These are phyloP conservation scores for Enteromius anoplus DNA, from an alignment of 2,797 vertebrate species.

Conservation along the genomic window DNA sequence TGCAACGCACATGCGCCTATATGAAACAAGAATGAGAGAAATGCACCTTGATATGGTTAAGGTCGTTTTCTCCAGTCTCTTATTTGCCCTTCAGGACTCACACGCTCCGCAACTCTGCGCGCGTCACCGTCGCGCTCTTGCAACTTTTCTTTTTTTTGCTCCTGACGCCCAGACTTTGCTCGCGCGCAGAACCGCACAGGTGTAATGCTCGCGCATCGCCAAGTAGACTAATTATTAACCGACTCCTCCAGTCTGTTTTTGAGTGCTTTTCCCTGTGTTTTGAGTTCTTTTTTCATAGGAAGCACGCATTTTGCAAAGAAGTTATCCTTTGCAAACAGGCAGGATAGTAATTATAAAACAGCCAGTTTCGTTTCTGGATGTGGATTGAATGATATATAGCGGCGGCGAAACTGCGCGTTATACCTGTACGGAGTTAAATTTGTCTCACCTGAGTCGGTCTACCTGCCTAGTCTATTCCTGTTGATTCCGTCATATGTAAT, in stretches of 20 bases:
- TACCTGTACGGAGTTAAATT: not conserved
- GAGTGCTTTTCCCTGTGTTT: slow-evolving; percentile 3
- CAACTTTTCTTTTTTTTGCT: slow-evolving; percentile 71
- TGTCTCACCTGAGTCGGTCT: not conserved
- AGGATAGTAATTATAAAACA: not conserved
- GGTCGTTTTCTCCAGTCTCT: slow-evolving; percentile 71
- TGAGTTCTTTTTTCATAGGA: not conserved
- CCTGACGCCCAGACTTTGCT: slow-evolving; percentile 68
- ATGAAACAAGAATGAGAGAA: slow-evolving; percentile 53
- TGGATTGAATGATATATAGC: not conserved
- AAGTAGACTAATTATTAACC: slow-evolving; percentile 58
- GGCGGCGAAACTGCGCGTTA: not conserved
- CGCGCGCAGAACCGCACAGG: slow-evolving; percentile 67
- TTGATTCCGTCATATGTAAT: not conserved
- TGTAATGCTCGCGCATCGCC: slow-evolving; percentile 63
- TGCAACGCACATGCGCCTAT: not conserved
- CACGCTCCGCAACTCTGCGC: slow-evolving; percentile 64
- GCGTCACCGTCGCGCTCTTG: slow-evolving; percentile 73
- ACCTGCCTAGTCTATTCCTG: not conserved
- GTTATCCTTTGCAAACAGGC: not conserved
- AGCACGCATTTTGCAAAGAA: not conserved
- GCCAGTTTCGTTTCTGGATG: not conserved
- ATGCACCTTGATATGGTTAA: slow-evolving; percentile 59
- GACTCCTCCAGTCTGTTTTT: slow-evolving; percentile 30
- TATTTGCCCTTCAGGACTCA: slow-evolving; percentile 74